Percentiles rank a stretch among this genome's conserved stretches.
Conservation (phyloP, 2,888 invertebrate genomes). For the Elysia crispata region DNA sequence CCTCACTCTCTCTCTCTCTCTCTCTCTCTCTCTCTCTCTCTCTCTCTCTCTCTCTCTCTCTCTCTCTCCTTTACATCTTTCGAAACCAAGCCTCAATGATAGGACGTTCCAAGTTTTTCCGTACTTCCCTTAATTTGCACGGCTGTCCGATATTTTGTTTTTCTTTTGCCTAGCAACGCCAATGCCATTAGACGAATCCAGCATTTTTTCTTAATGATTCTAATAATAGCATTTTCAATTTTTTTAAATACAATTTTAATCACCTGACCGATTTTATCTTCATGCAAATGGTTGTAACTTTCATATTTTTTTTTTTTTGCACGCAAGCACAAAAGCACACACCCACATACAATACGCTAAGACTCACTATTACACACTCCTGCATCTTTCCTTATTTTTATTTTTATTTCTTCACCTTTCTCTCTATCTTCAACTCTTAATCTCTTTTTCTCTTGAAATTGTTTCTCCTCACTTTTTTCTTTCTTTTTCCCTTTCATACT, state of each 20-base stretch:
- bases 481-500: conserved; percentile 12
- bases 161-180: background rate
- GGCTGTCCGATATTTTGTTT: background rate
- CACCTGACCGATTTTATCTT: no score
- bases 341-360: no score
- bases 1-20: conserved; percentile 14
- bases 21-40: conserved; percentile 23
- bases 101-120: background rate
- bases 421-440: no score
- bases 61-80: conserved; percentile 12
- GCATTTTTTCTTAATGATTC: no score
- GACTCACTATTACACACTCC: no score
- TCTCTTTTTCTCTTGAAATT: no score
- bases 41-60: conserved; percentile 29
- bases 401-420: no score
- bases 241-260: no score
- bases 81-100: background rate
- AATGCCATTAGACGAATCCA: background rate
- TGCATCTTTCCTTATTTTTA: no score
- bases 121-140: background rate
- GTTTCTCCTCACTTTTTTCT: no score
- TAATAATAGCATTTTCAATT: no score
- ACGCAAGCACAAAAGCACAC: no score
- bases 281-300: background rate
- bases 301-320: conserved; percentile 15